phyloP scores from a whole-genome alignment of 2,888 invertebrate genomes.

The Sphaerophoria taeniata region DNA sequence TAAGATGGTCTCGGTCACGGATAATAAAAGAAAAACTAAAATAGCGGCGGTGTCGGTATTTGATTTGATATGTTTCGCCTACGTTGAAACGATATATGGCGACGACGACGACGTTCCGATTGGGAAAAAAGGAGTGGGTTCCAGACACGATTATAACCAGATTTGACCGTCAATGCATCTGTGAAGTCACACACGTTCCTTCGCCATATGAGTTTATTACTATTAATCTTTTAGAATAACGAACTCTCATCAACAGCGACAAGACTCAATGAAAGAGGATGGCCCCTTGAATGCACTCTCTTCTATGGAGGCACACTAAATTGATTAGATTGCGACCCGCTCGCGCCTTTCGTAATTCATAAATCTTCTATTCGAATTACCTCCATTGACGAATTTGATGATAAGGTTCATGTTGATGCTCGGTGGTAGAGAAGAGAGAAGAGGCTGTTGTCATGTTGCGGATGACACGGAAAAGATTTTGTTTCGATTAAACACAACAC shows the following conservation, averaged over 20 bases:
- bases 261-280: neutral
- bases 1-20: conserved; percentile 62
- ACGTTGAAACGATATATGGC: no score
- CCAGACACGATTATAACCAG: conserved; percentile 56
- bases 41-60: conserved; percentile 38
- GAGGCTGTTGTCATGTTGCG: conserved; percentile 38
- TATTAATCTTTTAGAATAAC: conserved; percentile 37
- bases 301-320: conserved; percentile 42
- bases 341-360: conserved; percentile 31
- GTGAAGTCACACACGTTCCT: conserved; percentile 5
- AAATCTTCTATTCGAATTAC: conserved; percentile 25
- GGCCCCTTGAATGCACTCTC: conserved; percentile 58
- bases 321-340: conserved; percentile 62
- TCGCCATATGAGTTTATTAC: no score
- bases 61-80: conserved; percentile 45
- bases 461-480: conserved; percentile 65
- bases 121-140: conserved; percentile 47
- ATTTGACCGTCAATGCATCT: conserved; percentile 37
- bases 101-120: conserved; percentile 43
- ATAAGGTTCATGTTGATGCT: conserved; percentile 64
- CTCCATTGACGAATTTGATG: conserved; percentile 58
- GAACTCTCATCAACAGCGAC: conserved; percentile 18
- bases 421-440: neutral
- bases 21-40: conserved; percentile 59
- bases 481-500: conserved; percentile 65